These are phyloP conservation scores for Luidia sarsii DNA, from an alignment of 53 echinoderm and acorn worm species.

Conservation along the genomic window DNA sequence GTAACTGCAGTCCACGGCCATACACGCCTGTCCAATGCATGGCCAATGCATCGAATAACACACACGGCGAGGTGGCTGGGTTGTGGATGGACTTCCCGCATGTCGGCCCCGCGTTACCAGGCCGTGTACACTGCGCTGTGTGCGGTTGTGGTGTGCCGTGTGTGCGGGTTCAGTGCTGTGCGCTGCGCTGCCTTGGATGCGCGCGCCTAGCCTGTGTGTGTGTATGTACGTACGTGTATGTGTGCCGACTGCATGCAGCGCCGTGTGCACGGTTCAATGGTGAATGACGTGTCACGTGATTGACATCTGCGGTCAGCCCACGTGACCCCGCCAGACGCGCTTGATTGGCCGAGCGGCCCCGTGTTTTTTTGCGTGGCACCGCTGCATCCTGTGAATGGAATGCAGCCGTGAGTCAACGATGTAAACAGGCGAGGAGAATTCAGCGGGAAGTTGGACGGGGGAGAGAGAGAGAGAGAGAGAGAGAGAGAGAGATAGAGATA, in stretches of 20 bases:
- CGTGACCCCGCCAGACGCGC: constrained; percentile 43
- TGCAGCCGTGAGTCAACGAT: constrained; percentile 51
- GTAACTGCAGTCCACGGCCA: constrained; percentile 39
- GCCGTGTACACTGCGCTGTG: neutral
- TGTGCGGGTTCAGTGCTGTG: no score
- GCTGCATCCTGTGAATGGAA: constrained; percentile 59
- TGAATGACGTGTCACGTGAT: constrained; percentile 82
- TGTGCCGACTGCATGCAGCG: no score
- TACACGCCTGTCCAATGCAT: constrained; percentile 40
- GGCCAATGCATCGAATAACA: constrained; percentile 45
- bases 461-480: neutral
- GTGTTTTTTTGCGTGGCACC: constrained; percentile 27
- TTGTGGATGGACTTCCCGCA: neutral
- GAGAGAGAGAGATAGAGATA: no score
- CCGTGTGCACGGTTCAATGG: constrained; percentile 63
- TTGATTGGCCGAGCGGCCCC: constrained; percentile 73
- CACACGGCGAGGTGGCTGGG: neutral
- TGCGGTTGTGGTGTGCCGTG: constrained; percentile 34
- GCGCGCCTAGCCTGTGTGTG: no score
- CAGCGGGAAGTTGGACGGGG: no score
- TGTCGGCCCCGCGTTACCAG: constrained; percentile 24
- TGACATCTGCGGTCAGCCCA: constrained; percentile 61
- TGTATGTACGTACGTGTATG: no score
- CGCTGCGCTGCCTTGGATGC: no score
- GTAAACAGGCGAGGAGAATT: no score